Evolutionary conservation across 2,888 invertebrate genomes (phyloP).

Genomic region (Hypomecis atomaria): DNA sequence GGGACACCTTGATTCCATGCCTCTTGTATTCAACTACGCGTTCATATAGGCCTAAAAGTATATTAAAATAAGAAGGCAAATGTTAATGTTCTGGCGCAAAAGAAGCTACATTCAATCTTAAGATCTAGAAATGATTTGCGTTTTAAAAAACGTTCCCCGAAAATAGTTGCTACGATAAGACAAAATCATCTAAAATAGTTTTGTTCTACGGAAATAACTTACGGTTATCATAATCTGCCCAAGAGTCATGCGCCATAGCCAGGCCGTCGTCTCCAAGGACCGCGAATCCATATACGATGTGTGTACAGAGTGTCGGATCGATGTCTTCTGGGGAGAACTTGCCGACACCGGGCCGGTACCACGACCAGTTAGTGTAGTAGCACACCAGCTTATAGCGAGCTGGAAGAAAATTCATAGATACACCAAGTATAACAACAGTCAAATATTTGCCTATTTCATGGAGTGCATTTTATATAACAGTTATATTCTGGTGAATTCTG

Average conservation of each 20-base stretch:
- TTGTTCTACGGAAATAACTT: slow-evolving; percentile 54
- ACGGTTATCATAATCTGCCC: slow-evolving; percentile 96
- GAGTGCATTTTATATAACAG: too few relatives aligned
- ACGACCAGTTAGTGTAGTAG: slow-evolving; percentile 97
- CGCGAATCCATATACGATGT: slow-evolving; percentile 96
- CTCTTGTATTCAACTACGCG: slow-evolving; percentile 91
- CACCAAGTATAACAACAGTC: too few relatives aligned
- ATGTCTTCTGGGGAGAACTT: slow-evolving; percentile 94
- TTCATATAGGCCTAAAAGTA: slow-evolving; percentile 90
- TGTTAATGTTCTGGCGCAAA: not conserved
- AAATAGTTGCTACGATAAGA: too few relatives aligned
- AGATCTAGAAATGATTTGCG: too few relatives aligned
- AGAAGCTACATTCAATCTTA: too few relatives aligned
- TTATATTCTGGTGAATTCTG: too few relatives aligned
- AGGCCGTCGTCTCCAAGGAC: slow-evolving; percentile 93
- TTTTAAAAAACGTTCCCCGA: too few relatives aligned
- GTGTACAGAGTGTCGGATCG: slow-evolving; percentile 94
- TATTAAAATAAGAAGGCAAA: not conserved
- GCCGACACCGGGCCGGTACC: slow-evolving; percentile 93
- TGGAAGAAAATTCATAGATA: slow-evolving; percentile 57
- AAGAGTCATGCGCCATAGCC: slow-evolving; percentile 93
- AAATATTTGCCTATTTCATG: too few relatives aligned
- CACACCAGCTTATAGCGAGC: slow-evolving; percentile 93
- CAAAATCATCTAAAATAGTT: too few relatives aligned
- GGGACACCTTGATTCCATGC: slow-evolving; percentile 92